Conservation (phyloP, 2,797 vertebrate genomes). For the Sebastes vulpes region DNA sequence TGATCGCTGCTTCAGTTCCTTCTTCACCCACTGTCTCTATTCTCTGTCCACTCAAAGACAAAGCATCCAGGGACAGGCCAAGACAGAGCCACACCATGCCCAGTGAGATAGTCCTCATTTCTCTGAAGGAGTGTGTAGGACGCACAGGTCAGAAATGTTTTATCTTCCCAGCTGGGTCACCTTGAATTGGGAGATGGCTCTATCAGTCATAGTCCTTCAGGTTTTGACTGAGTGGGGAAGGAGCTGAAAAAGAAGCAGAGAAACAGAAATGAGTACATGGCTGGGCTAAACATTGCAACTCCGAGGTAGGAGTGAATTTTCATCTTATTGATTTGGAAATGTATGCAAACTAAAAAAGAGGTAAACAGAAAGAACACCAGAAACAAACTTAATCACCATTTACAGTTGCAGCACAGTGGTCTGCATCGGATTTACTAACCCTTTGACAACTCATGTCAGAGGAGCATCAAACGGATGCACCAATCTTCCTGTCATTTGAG, state of each 20-base stretch:
- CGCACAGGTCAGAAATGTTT: constrained; percentile 31
- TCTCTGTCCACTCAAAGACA: constrained; percentile 81
- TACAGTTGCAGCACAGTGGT: background rate
- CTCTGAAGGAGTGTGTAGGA: background rate
- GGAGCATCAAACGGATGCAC: background rate
- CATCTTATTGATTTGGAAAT: background rate
- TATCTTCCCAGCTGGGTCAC: constrained; percentile 69
- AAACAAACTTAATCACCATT: background rate
- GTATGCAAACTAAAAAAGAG: background rate
- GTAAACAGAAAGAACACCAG: background rate
- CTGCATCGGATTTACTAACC: background rate
- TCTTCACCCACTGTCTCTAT: background rate
- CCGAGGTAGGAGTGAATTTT: background rate
- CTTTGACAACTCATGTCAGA: background rate
- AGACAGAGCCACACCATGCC: constrained; percentile 63
- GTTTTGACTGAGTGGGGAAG: constrained; percentile 1
- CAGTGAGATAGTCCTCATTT: constrained; percentile 74
- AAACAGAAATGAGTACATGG: background rate
- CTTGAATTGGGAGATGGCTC: constrained; percentile 23
- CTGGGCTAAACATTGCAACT: background rate
- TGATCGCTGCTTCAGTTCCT: background rate
- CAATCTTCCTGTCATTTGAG: too few species aligned
- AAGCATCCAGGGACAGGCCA: constrained; percentile 48
- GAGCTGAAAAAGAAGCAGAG: constrained; percentile 45
- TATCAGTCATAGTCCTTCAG: constrained; percentile 70